Evolutionary conservation across 2,113 vertebrate species (phyloP), one percentile per base, ranked within the genome.

Genomic region (Alexandromys fortis): DNA sequence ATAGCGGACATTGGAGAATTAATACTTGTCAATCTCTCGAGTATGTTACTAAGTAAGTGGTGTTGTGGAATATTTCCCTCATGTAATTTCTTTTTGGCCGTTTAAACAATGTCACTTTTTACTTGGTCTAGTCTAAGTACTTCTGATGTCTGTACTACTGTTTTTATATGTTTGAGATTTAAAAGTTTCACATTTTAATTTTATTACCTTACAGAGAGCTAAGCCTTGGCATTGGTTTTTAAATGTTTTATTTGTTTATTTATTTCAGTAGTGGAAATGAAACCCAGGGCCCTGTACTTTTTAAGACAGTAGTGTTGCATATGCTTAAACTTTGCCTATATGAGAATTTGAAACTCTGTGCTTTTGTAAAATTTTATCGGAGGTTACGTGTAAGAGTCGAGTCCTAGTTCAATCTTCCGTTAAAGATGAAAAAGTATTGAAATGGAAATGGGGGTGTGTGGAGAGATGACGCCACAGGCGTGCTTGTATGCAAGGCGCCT

Each of bases 321-420:
- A 42, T 17, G 22, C 83, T 92, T 82, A 42, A 94, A 82, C 14
- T 94, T 92, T 81, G 21, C 1, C 26, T 1, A 9, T 95, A 77
- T 9, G 52, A 90, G 68, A 87, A 92, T 86, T 94, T 91, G 93
- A 89, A 93, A 82, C 95, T 96, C 21, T 79, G 4, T 77, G 79
- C 28, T 67, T 95, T 94, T 87, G 1, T 93, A 83, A 91, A 76
- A 76, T 58, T 91, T 81, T 94, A 75, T 93, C 3, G 72, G 55
- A 91, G 83, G 65, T 93, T 97, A 70, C 52, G 42, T 90, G 73
- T 16, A 85, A n/a, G 42, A 35, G 72, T 30, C n/a, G 38, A 61
- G 6, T 86, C 28, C 89, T 89, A 65, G 16, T 72, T 72, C 38
- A 47, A 38, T 86, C 33, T 70, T 92, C 30, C 77, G 7, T 77